phyloP scores from a whole-genome alignment of 2,888 invertebrate species.

The Cosmia trapezina region DNA sequence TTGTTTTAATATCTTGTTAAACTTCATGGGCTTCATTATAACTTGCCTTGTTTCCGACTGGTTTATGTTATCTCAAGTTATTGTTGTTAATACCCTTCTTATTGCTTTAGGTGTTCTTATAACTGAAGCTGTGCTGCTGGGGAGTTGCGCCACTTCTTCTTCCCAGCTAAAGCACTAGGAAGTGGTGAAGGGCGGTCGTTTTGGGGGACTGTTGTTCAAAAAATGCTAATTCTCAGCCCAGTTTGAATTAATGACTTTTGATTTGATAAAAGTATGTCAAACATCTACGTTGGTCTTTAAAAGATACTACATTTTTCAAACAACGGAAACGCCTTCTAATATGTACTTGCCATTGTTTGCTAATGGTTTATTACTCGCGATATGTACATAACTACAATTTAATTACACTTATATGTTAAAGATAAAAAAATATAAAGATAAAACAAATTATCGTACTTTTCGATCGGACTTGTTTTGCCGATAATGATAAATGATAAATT shows the following conservation, averaged over 20 bases:
- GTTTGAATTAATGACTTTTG: neutral
- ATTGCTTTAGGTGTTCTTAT: neutral
- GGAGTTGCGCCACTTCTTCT: neutral
- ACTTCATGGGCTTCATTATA: neutral
- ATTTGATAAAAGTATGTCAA: neutral
- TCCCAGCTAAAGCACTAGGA: neutral
- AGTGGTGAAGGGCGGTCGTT: neutral
- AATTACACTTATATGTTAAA: constrained; percentile 58
- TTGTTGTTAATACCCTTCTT: neutral
- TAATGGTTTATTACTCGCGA: constrained; percentile 18
- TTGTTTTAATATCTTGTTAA: neutral
- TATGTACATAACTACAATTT: constrained; percentile 35
- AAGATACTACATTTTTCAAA: constrained; percentile 5
- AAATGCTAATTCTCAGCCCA: neutral
- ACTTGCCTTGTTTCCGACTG: neutral
- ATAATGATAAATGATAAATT: constrained; percentile 56
- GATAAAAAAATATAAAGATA: constrained; percentile 53
- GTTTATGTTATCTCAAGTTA: neutral
- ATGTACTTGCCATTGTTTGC: constrained; percentile 14
- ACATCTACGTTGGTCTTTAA: neutral
- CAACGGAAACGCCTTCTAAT: neutral
- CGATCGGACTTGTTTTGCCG: constrained; percentile 47
- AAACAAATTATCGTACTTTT: constrained; percentile 49
- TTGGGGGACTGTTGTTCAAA: neutral
- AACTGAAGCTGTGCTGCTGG: neutral